phyloP scores from a whole-genome alignment of 2,888 invertebrate genomes.

The Eremobia ochroleuca region DNA sequence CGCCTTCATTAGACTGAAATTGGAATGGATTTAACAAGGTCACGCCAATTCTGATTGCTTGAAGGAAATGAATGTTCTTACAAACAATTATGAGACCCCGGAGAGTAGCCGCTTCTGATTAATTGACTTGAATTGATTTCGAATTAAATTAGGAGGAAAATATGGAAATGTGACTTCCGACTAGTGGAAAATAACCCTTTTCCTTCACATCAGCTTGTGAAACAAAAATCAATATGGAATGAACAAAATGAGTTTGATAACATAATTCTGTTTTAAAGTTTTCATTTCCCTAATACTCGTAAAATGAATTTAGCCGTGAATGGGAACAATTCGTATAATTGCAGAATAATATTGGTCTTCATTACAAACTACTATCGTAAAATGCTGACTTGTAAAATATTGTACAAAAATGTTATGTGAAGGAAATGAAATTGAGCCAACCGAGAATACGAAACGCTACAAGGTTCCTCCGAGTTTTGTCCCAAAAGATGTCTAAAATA shows the following conservation, averaged over 20 bases:
- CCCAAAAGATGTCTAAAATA: constrained; percentile 37
- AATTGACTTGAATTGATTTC: constrained; percentile 58
- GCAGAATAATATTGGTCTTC: background rate
- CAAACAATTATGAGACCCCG: constrained; percentile 59
- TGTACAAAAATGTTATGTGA: background rate
- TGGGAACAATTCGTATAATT: background rate
- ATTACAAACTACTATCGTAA: background rate
- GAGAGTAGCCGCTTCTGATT: constrained; percentile 57
- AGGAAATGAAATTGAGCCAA: constrained; percentile 30
- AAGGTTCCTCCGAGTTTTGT: constrained; percentile 20
- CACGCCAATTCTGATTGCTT: constrained; percentile 59
- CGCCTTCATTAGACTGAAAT: constrained; percentile 64
- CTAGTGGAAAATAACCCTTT: background rate
- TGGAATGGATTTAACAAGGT: constrained; percentile 70
- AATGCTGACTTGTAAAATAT: constrained; percentile 3
- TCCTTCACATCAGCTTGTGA: background rate
- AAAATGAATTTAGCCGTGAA: background rate
- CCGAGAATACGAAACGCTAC: constrained; percentile 33
- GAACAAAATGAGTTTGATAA: background rate
- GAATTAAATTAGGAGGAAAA: constrained; percentile 5
- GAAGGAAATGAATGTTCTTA: constrained; percentile 62
- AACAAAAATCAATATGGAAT: background rate
- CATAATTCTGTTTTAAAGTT: background rate
- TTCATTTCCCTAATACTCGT: background rate
- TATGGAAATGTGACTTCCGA: constrained; percentile 4